Percentiles rank a stretch among this genome's conserved stretches.
Conservation (phyloP, 2,888 invertebrate genomes). For the Brenthis hecate region DNA sequence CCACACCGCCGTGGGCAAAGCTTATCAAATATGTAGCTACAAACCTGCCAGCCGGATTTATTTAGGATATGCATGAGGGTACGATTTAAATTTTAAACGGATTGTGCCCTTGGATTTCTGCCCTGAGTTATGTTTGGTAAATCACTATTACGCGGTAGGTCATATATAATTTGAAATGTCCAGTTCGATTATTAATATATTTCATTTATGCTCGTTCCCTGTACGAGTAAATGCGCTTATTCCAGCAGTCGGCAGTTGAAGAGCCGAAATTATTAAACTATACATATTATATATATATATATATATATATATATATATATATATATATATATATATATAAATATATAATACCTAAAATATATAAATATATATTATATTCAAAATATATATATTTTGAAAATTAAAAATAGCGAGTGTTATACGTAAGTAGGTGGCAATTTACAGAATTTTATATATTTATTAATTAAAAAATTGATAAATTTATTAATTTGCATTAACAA, state of each 20-base stretch:
- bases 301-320: too few species aligned
- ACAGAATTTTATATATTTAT: too few species aligned
- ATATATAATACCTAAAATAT: too few species aligned
- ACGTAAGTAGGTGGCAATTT: background rate
- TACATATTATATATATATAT: too few species aligned
- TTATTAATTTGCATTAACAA: background rate
- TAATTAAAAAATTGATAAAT: too few species aligned
- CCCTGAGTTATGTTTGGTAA: slow-evolving; percentile 73
- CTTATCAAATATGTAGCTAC: slow-evolving; percentile 82
- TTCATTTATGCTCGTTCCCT: slow-evolving; percentile 60
- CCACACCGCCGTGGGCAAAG: slow-evolving; percentile 58
- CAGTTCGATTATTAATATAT: slow-evolving; percentile 69
- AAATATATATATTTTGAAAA: slow-evolving; percentile 7
- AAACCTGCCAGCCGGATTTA: slow-evolving; percentile 78
- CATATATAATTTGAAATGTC: slow-evolving; percentile 62
- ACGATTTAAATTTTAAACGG: slow-evolving; percentile 82
- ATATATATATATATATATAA: too few species aligned
- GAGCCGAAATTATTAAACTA: slow-evolving; percentile 18
- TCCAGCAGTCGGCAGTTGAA: slow-evolving; percentile 59
- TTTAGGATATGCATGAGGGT: slow-evolving; percentile 83
- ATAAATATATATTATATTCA: too few species aligned
- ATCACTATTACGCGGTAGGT: slow-evolving; percentile 60
- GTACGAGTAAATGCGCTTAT: slow-evolving; percentile 44
- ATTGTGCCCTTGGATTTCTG: slow-evolving; percentile 79
- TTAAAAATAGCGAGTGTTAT: slow-evolving; percentile 25